Conservation (phyloP, 1,140 invertebrate species). For the Tetraneura akinire region DNA sequence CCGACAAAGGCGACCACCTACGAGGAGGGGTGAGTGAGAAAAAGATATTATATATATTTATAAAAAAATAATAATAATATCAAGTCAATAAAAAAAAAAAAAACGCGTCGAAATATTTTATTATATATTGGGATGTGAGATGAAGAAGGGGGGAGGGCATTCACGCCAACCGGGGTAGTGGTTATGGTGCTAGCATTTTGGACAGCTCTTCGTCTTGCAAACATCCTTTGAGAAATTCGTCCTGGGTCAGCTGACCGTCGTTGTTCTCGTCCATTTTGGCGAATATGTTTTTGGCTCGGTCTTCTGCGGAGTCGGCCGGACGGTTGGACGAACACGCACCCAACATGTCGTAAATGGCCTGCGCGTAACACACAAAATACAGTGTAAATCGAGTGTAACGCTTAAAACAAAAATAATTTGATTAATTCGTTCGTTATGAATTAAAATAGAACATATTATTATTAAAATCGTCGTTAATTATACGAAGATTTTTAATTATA, state of each 20-base stretch:
- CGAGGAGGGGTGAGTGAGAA: conserved; percentile 12
- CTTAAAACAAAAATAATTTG: too few species aligned
- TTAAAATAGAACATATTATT: too few species aligned
- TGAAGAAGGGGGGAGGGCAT: not conserved
- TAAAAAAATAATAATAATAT: not conserved
- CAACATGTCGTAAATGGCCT: conserved; percentile 99
- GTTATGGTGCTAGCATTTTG: conserved; percentile 92
- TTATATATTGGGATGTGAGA: not conserved
- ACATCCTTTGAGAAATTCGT: conserved; percentile 98
- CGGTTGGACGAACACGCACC: conserved; percentile 91
- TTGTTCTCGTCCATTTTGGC: conserved; percentile 99
- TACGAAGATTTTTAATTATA: too few species aligned
- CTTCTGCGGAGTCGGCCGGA: conserved; percentile 89
- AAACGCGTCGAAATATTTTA: conserved; percentile 35
- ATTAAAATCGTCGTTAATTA: too few species aligned
- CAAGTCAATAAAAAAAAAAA: not conserved
- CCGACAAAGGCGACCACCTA: conserved; percentile 32
- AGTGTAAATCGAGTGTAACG: too few species aligned
- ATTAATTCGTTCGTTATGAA: too few species aligned
- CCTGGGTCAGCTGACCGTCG: conserved; percentile 95
- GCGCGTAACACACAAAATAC: too few species aligned
- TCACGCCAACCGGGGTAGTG: conserved; percentile 52
- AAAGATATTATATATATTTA: conserved; percentile 23
- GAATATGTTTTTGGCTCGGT: conserved; percentile 97
- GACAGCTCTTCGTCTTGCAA: conserved; percentile 96